These are phyloP conservation scores for Erebia ligea DNA, from an alignment of 2,888 invertebrate species.

Conservation along the genomic window DNA sequence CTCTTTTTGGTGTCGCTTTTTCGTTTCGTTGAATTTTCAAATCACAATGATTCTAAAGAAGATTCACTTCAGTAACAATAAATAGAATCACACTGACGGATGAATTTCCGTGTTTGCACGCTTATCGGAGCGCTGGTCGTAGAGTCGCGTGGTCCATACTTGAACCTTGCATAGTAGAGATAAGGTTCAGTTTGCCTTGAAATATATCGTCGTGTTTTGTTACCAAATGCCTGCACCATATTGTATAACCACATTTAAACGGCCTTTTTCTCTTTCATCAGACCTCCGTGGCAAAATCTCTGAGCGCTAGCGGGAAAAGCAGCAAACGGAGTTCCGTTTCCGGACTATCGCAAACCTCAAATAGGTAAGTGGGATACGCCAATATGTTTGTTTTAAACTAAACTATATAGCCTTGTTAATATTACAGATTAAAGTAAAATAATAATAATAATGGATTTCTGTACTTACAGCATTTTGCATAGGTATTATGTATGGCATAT, in stretches of 20 bases:
- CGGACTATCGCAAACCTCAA: constrained; percentile 73
- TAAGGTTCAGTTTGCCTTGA: no score
- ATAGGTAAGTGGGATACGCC: constrained; percentile 65
- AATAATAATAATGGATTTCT: neutral
- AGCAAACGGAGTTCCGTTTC: constrained; percentile 78
- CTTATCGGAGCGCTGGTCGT: no score
- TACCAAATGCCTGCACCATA: no score
- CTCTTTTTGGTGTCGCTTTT: no score
- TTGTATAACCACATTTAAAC: neutral
- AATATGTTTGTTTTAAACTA: neutral
- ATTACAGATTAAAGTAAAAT: neutral
- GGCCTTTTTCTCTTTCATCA: constrained; percentile 42
- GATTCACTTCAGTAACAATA: no score
- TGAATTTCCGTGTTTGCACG: no score
- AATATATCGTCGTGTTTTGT: no score
- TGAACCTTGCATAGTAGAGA: no score
- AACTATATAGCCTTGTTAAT: neutral
- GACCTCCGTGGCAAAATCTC: constrained; percentile 77
- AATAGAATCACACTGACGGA: no score
- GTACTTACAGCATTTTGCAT: constrained; percentile 13
- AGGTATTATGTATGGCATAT: constrained; percentile 65
- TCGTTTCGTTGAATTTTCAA: no score
- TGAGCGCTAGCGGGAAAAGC: constrained; percentile 75
- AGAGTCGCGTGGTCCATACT: no score
- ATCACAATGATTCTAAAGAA: no score